Base-by-base conservation (phyloP, 1,140 invertebrate genomes). In the Calephelis virginiensis region DNA sequence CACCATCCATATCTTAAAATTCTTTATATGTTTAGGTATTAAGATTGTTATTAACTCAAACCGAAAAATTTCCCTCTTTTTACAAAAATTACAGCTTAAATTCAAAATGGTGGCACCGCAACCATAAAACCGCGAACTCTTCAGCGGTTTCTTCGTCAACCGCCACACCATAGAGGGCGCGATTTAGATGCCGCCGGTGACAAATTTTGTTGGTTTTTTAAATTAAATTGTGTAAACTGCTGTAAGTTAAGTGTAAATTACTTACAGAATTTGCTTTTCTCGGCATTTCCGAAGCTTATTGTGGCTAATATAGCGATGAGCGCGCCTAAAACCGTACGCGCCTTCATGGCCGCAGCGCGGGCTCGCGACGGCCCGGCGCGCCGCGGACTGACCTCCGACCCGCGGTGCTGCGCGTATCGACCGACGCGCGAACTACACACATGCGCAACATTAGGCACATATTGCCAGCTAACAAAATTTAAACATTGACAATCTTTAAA, bases 251-350 rank as follows among this genome's bases (percentile, higher is more conserved):
- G 12, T 10, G 11, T 53, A 50, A 11, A 60, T 48, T 74, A 90
- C 88, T 88, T 76, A 90, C 88, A 90, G 83, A 90, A 90, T 74
- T 90, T 90, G 80, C 88, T 90, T 72, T 90, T 90, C 78, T 90
- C 88, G 49, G 85, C 86, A 80, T 83, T 76, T 73, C 77, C 79
- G 70, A 73, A 62, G 69, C 68, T 74, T 14, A 75, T 66, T 48
- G 76, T 70, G 66, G 76, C 68, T 14, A 80, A 66, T 68, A 82
- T 64, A 62, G 80, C 82, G 74, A 67, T 74, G 65, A 77, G 70
- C 76, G 81, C 73, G 73, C 74, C 56, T 62, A 82, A 69, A 63
- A 80, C 47, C 60, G 77, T 80, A 71, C 86, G 81, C 81, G 84
- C 75, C 81, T 69, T 79, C 87, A 90, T 90, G 79, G 76, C 85